Base-by-base conservation (phyloP, 2,797 vertebrate genomes). In the Triplophysa bombifrons region DNA sequence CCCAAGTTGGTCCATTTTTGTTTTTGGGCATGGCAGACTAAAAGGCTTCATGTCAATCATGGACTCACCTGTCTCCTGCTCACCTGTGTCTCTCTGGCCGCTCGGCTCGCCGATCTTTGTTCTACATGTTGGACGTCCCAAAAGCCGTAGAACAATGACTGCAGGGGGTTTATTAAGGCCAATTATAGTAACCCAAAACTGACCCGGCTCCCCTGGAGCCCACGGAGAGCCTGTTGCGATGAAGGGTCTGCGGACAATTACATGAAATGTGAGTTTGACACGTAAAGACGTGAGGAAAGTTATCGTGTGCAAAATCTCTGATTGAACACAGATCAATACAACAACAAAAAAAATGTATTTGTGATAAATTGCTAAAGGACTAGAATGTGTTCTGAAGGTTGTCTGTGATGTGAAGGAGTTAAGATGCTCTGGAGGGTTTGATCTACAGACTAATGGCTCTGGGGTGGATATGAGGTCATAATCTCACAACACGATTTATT, bases 391-490 rank as follows among this genome's bases (percentile, higher is more conserved):
- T 71, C 3, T 10, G 88, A 85, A 88, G 85, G 84, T 90, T 85
- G 88, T 82, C 78, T 84, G 83, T 63, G 60, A 8, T 63, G 14
- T 63, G 60, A 34, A 63, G 60, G 80, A 88, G 85, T 92, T 91
- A 91, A 90, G 87, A 88, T 87, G 88, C 91, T 88, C 89, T 72
- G 38, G 90, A 86, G 93, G 53, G 84, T 89, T 83, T 84, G 66
- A 71, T 65, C 72, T 80, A 80, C 82, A 87, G 85, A 88, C 91
- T 93, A 93, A 94, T 93, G 90, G 90, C 74, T 84, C 79, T 80
- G 86, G 78, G 85, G 84, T 88, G 84, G 89, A 77, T 85, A 90
- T 93, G 91, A 93, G 92, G 88, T 94, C 91, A 93, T 89, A 84
- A 84, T 76, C 80, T 85, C 79, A 83, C 81, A 76, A 77, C 82